Evolutionary conservation across 2,113 vertebrate species (phyloP), one percentile per base, ranked within the genome.

Genomic region (Bambusicola thoracicus): DNA sequence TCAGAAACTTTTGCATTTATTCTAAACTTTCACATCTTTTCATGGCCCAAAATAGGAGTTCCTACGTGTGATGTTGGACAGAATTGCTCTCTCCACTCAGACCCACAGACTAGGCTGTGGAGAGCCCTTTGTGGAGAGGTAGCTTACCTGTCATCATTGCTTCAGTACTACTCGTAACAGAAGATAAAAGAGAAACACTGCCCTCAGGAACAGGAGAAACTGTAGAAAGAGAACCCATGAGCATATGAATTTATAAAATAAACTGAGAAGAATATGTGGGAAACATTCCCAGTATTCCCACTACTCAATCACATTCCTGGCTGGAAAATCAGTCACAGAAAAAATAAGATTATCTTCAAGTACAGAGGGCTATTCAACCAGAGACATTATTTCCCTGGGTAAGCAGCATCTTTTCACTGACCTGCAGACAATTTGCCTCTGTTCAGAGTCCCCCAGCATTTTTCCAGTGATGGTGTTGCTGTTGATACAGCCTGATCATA

Each of bases 51-150:
- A 43, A 56, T 30, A 6, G 8, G 41, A 51, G 5, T 38, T 51
- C 18, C 53, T 24, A 34, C 0, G 0, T 0, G 0, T 14, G 43
- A 9, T 22, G 12, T 59, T 46, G 8, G 22, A 27, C 73, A 61
- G 44, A 82, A 44, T 46, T 89, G 12, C 7, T 65, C 4, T 36
- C 11, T 69, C 6, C 17, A 3, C n/a, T 67, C 34, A 87, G 34
- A 73, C 8, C 29, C 38, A 10, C 2, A 34, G 49, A 25, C 48
- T 19, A 22, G n/a, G 7, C 29, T 76, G 69, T 68, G 62, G 22
- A 38, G 32, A 74, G 17, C 43, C 43, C 29, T 40, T 30, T 46
- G 49, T 13, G 5, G 49, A 63, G 19, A 46, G 11, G 36, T n/a
- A 72, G 18, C n/a, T 92, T 46, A 8, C 16, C 53, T 25, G 10